Evolutionary conservation across 2,113 vertebrate genomes (phyloP).

Genomic region (Diphyllodes magnificus): DNA sequence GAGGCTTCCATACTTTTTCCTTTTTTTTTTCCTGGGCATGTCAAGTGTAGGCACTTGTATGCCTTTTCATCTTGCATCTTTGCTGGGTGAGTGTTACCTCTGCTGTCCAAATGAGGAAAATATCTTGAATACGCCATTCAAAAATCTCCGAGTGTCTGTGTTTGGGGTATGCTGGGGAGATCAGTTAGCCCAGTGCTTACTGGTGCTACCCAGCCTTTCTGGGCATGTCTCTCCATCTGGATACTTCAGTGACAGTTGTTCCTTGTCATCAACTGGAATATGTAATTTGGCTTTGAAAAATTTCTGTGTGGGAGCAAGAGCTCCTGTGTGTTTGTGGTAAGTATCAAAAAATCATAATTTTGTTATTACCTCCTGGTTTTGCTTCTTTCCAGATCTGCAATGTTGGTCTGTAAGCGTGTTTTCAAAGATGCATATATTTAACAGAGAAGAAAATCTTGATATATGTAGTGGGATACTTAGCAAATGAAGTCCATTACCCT

Average conservation of each 20-base stretch:
- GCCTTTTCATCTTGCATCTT: not conserved
- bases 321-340: not conserved
- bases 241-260: not conserved
- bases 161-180: not conserved
- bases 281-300: not conserved
- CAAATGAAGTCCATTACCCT: not conserved
- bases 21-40: not conserved
- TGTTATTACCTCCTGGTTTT: not conserved
- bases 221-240: not conserved
- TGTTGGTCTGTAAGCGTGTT: not conserved
- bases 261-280: not conserved
- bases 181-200: not conserved
- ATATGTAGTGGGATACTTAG: not conserved
- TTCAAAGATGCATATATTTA: not conserved
- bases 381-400: not conserved
- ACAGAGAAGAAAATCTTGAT: not conserved
- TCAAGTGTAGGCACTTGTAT: not conserved
- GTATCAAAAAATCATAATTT: not conserved
- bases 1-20: not conserved
- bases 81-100: rapidly evolving
- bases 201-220: not conserved
- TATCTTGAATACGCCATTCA: rapidly evolving
- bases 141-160: not conserved
- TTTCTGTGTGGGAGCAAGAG: not conserved
- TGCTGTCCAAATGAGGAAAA: not conserved